Base-by-base conservation (phyloP, 2,888 invertebrate genomes). In the Zhuqinia jingwanae region DNA sequence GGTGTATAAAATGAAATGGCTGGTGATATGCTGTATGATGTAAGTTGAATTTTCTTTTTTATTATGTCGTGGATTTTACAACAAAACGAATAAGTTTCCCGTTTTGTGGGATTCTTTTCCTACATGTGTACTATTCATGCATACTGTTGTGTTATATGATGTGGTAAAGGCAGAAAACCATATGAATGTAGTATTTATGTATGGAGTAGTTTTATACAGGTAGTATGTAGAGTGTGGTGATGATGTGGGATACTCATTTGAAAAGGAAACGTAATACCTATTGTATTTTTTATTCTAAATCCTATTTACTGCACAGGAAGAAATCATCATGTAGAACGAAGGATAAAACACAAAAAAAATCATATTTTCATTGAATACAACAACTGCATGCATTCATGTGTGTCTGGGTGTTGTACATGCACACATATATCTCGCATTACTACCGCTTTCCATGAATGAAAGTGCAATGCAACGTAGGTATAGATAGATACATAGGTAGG, bases 1-100 rank as follows among this genome's bases (percentile, higher is more conserved):
- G 76, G 27, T 58, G 42, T 56, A 36, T 20, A 76, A 53, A 73
- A 73, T 73, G 53, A 53, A 73, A 73, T 53, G 27, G 73, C 50
- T 50, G 42, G 10, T n/a, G n/a, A n/a, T n/a, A n/a, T n/a, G n/a
- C n/a, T n/a, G n/a, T n/a, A n/a, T n/a, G n/a, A n/a, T n/a, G n/a
- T n/a, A n/a, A n/a, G 56, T 42, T 15, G 42, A 45, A 45, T 8
- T 36, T 36, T 36, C 5, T 36, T 3, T 36, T 36, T 36, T 36
- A 36, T 36, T 36, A 11, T 45, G 45, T 15, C 20, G 17, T 20
- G 45, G 45, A 68, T 36, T 36, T 3, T 36, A 36, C 36, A 36
- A 36, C 36, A 36, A 36, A 36, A 36, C n/a, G 5, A 42, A 8
- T 6, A 45, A 45, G n/a, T 15, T n/a, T n/a, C n/a, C 17, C 63